Conservation (phyloP, 2,888 invertebrate genomes). For the Mythimna albipuncta region DNA sequence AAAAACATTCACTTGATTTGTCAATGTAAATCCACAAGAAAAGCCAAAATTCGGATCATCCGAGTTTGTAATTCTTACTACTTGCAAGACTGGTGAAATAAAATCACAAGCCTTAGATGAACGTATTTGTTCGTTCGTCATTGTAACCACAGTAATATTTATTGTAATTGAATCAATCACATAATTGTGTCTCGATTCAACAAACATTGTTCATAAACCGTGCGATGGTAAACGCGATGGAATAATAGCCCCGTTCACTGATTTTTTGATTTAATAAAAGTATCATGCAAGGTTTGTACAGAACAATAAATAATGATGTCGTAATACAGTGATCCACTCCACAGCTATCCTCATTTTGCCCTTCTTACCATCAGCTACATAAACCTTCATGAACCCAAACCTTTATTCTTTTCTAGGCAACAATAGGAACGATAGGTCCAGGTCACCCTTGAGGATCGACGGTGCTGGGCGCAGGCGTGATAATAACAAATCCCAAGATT, state of each 20-base stretch:
- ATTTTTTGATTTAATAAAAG: conserved; percentile 17
- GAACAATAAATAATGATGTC: not conserved
- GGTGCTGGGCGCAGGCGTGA: conserved; percentile 77
- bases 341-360: not conserved
- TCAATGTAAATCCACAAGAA: not conserved
- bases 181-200: not conserved
- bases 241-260: not conserved
- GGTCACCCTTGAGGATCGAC: conserved; percentile 79
- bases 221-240: not conserved
- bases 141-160: too few species aligned
- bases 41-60: not conserved
- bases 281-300: conserved; percentile 43
- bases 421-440: conserved; percentile 76
- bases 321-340: not conserved
- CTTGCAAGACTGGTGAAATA: not conserved
- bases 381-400: not conserved
- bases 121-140: not conserved
- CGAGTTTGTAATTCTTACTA: not conserved
- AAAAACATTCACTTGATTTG: not conserved
- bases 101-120: not conserved
- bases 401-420: conserved; percentile 49
- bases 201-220: not conserved
- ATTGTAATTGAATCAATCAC: not conserved
- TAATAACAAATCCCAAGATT: conserved; percentile 68
- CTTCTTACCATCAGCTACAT: not conserved